Base-by-base conservation (phyloP, 2,888 invertebrate genomes). In the Drosophila mettleri region DNA sequence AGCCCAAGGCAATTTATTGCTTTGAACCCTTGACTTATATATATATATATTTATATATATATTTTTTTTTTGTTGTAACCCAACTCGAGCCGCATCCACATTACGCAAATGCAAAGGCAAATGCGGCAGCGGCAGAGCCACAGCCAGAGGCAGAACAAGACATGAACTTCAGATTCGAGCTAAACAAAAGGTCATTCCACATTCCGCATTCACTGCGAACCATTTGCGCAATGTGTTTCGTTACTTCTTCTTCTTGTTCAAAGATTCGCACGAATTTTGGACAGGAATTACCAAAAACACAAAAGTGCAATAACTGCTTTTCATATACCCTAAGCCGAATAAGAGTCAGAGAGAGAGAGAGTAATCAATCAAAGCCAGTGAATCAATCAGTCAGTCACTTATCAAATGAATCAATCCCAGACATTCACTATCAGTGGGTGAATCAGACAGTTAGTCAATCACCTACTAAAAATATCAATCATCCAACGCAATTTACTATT, bases 161-260 rank as follows among this genome's bases (percentile, higher is more conserved):
- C 45, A 18, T 10, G 29, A 45, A 45, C 45, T 29, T 45, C 45
- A 29, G 45, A 29, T 29, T 45, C 38, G 18, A 36, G n/a, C 41
- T 41, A 12, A 22, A n/a, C 53, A 54, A 62, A 69, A 72, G 76
- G 76, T 72, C 63, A 74, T 52, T 20, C 45, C 69, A 43, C 61
- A 75, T 71, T 75, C 76, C 76, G 31, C 75, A 68, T 51, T 74
- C 48, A 51, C 59, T 54, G 36, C 43, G 39, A 59, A 51, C 43
- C 46, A 14, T 53, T 74, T 74, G 60, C 78, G 51, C 53, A 77
- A 66, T 39, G 16, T 45, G n/a, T 24, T 24, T 9, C 24, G 43
- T 31, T n/a, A 8, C 29, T 20, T 43, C 33, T 36, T 12, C 16
- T 3, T 38, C 24, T 46, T 48, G n/a, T 16, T 65, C n/a, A 36